Conservation (phyloP, 2,888 invertebrate genomes). For the Dichetophora obliterata region DNA sequence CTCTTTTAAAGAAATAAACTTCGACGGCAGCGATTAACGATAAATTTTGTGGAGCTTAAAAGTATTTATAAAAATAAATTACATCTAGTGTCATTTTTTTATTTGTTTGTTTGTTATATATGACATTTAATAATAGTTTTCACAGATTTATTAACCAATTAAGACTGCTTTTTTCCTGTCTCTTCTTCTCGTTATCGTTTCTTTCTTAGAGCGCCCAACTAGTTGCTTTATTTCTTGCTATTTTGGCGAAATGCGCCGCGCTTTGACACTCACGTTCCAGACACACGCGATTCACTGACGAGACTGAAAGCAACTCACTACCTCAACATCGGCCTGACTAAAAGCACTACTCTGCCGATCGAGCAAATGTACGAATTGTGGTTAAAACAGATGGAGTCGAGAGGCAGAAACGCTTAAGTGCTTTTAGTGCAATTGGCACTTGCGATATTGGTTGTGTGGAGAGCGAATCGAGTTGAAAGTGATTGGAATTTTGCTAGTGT, state of each 20-base stretch:
- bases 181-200: constrained; percentile 11
- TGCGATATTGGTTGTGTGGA: neutral
- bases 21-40: neutral
- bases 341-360: constrained; percentile 7
- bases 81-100: neutral
- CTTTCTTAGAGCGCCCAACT: constrained; percentile 36
- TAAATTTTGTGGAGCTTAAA: neutral
- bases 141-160: constrained; percentile 34
- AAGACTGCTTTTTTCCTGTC: constrained; percentile 20
- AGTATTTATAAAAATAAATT: neutral
- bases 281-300: constrained; percentile 63
- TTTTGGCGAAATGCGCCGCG: constrained; percentile 29
- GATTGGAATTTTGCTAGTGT: neutral
- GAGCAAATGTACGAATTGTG: constrained; percentile 13
- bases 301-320: constrained; percentile 48
- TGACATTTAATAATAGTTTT: constrained; percentile 6
- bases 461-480: neutral
- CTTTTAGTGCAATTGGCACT: neutral
- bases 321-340: constrained; percentile 23
- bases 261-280: constrained; percentile 52
- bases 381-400: neutral
- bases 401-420: constrained; percentile 26
- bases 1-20: neutral
- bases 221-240: neutral
- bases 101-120: neutral